These are phyloP conservation scores for Malaclemys terrapin DNA, from an alignment of 2,113 vertebrate genomes.

Conservation along the genomic window DNA sequence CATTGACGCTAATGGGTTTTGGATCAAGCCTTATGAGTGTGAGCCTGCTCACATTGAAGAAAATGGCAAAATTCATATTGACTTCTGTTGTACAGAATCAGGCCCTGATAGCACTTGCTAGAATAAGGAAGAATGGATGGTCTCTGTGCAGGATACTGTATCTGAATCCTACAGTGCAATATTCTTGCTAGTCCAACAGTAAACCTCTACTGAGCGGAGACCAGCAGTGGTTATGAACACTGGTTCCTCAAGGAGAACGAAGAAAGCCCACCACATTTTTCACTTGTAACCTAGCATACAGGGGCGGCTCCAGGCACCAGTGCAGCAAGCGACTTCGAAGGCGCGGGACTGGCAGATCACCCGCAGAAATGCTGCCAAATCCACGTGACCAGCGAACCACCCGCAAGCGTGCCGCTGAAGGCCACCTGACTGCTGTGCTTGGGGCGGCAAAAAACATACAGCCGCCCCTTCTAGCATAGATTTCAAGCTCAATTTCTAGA, in stretches of 20 bases:
- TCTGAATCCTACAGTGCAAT: not conserved
- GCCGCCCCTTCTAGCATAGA: too few relatives aligned
- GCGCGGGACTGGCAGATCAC: too few relatives aligned
- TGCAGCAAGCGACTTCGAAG: too few relatives aligned
- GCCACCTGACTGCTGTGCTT: too few relatives aligned
- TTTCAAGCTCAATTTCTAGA: not conserved
- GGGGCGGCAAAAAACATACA: too few relatives aligned
- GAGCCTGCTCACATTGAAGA: not conserved
- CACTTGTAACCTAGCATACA: not conserved
- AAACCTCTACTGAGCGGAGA: not conserved
- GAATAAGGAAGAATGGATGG: not conserved
- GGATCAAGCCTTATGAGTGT: not conserved
- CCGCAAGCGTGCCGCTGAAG: too few relatives aligned
- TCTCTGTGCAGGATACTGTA: not conserved
- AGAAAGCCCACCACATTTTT: not conserved
- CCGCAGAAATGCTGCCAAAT: too few relatives aligned
- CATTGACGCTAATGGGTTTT: accelerated
- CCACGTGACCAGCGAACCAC: too few relatives aligned
- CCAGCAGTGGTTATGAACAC: not conserved
- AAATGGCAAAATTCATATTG: not conserved
- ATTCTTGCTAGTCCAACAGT: not conserved
- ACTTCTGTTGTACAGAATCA: not conserved
- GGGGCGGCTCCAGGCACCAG: too few relatives aligned
- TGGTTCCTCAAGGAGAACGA: not conserved
- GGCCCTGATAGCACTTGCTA: not conserved